Base-by-base conservation (phyloP, 2,113 vertebrate species). In the Tachycineta bicolor region DNA sequence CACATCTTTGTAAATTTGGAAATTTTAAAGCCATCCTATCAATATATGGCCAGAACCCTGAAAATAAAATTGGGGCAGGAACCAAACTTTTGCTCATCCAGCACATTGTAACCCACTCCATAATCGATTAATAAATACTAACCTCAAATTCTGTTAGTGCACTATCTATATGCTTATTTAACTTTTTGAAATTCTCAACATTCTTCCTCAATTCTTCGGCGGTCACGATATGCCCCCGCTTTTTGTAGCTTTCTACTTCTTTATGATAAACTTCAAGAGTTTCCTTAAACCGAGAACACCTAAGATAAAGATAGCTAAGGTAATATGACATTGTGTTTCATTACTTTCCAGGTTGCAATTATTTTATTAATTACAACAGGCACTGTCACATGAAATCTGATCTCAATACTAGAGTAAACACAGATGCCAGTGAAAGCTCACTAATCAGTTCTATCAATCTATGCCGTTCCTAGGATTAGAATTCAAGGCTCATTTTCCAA, bases 91-190 rank as follows among this genome's bases (percentile, higher is more conserved):
- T n/a, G 19, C 22, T 89, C 58, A 70, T 52, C 16, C 64, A 69
- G n/a, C 25, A 93, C 41, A 49, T 0, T 55, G 26, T 13, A 86
- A 89, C 16, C 16, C 22, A 85, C 37, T 95, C 21, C 16, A 63
- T 9, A 64, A 13, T 33, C 18, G 10, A 31, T 46, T 59, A 58
- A 71, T 43, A 63, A 91, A 68, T 31, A 94, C 98, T 81, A 91
- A 99, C 99, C 97, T 99, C 98, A 55, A 98, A 97, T 92, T 99
- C 98, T 37, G 13, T 52, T 37, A 98, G 31, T 11, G 98, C 98
- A 14, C 87, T 80, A n/a, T 98, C 97, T 81, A 99, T 94, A 64
- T 97, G 98, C 81, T 89, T 95, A 31, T 97, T 98, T 79, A 99
- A 94, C 52, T 98, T 96, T 22, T 79, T 79, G 44, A 99, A 98